A percentile compares a stretch with the other conserved stretches of the same genome.
These are phyloP conservation scores for Sarcophaga carnaria DNA, from an alignment of 2,888 invertebrate species.

Conservation along the genomic window DNA sequence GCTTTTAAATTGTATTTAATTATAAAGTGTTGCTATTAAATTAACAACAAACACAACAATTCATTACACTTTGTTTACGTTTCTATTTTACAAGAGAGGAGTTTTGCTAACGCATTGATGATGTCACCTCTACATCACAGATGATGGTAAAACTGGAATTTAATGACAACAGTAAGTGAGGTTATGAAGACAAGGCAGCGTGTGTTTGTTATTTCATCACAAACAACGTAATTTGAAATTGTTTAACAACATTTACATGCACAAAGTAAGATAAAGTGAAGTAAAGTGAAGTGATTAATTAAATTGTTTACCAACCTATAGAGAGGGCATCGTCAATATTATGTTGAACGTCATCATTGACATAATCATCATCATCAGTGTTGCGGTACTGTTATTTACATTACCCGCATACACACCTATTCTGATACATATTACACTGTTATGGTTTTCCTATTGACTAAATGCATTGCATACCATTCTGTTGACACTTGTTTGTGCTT, in stretches of 20 bases:
- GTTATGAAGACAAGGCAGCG: background rate
- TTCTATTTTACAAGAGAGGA: background rate
- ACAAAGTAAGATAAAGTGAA: background rate
- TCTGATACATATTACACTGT: too few species aligned
- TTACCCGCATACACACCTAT: too few species aligned
- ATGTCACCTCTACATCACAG: background rate
- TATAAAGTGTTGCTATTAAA: conserved; percentile 50
- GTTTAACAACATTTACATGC: background rate
- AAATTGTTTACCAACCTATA: background rate
- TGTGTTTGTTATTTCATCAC: background rate
- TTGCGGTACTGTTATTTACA: too few species aligned
- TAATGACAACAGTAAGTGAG: too few species aligned
- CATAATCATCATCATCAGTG: background rate
- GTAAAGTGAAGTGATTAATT: background rate
- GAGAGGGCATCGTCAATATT: too few species aligned
- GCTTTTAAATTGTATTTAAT: conserved; percentile 9
- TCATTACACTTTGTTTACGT: conserved; percentile 37
- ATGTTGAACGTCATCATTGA: background rate
- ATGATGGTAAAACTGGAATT: background rate
- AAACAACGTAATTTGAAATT: background rate
- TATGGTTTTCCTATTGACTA: too few species aligned
- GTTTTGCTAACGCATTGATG: background rate
- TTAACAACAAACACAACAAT: conserved; percentile 38
- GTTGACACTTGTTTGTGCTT: too few species aligned
- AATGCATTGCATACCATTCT: too few species aligned